Conservation (phyloP, 2,797 vertebrate species). For the Psittacula derbiana region DNA sequence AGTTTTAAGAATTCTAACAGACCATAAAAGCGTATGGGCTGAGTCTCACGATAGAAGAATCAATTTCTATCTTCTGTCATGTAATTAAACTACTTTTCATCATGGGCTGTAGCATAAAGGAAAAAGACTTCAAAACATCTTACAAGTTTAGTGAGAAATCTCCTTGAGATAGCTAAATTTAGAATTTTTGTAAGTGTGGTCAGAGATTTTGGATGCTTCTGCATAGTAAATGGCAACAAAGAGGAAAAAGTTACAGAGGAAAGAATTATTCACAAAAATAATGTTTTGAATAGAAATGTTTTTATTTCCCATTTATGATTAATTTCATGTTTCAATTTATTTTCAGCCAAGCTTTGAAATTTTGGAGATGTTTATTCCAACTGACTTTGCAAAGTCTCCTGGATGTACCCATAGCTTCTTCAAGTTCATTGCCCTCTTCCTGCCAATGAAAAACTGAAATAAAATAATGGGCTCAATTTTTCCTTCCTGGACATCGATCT, state of each 20-base stretch:
- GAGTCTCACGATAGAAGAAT: not conserved
- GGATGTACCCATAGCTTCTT: accelerated
- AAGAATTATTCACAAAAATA: not conserved
- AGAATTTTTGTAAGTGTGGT: not conserved
- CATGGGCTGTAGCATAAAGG: not conserved
- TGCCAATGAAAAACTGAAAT: not conserved
- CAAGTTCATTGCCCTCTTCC: not conserved
- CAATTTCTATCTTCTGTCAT: not conserved
- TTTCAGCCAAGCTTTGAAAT: slow-evolving; percentile 26
- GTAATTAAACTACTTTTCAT: not conserved
- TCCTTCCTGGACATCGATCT: not conserved
- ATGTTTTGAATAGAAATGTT: not conserved
- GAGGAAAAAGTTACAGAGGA: not conserved
- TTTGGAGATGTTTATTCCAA: not conserved
- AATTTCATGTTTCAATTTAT: not conserved
- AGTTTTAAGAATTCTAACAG: not conserved
- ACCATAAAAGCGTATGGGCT: not conserved
- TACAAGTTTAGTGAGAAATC: not conserved
- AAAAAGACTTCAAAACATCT: not conserved
- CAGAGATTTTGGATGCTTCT: not conserved
- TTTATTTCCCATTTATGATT: not conserved
- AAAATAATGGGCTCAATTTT: not conserved
- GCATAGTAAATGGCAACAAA: not conserved
- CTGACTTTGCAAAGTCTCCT: not conserved
- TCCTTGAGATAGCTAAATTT: not conserved